A percentile compares a stretch with the other conserved stretches of the same genome.
These are phyloP conservation scores for Thymallus thymallus DNA, from an alignment of 2,113 vertebrate genomes.

Conservation along the genomic window DNA sequence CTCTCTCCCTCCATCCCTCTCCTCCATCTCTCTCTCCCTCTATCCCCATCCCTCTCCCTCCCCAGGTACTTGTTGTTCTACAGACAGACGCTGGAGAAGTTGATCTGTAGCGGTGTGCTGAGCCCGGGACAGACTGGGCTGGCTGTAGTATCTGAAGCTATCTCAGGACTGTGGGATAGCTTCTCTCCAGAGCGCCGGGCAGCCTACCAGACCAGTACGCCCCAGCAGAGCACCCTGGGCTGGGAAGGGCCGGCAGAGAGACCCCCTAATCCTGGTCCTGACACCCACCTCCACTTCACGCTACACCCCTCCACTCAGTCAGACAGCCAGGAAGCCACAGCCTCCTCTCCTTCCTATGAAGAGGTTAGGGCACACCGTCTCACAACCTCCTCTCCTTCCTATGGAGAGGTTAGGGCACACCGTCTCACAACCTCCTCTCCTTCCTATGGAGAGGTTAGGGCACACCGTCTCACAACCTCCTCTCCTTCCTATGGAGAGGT, in stretches of 20 bases:
- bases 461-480: too few species aligned
- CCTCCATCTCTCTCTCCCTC: neutral
- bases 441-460: too few species aligned
- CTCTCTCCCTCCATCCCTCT: too few species aligned
- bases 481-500: too few species aligned
- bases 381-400: conserved; percentile 63
- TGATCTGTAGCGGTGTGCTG: conserved; percentile 69
- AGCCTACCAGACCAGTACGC: conserved; percentile 63
- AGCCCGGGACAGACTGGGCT: conserved; percentile 62
- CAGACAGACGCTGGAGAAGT: conserved; percentile 76
- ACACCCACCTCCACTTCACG: conserved; percentile 59
- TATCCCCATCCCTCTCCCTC: conserved; percentile 2
- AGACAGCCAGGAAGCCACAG: conserved; percentile 74
- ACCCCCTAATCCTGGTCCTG: conserved; percentile 19
- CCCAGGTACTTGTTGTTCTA: conserved; percentile 83
- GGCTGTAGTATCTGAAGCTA: conserved; percentile 77
- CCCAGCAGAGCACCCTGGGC: conserved; percentile 38
- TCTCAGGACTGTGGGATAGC: conserved; percentile 80
- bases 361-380: conserved; percentile 67
- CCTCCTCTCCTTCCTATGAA: conserved; percentile 67
- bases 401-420: conserved; percentile 71
- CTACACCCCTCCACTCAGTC: conserved; percentile 17
- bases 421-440: too few species aligned
- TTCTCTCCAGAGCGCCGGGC: conserved; percentile 71
- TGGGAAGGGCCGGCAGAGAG: neutral